A percentile compares a stretch with the other conserved stretches of the same genome.
These are phyloP conservation scores for Psilopsiagon aymara DNA, from an alignment of 2,113 vertebrate species.

Conservation along the genomic window DNA sequence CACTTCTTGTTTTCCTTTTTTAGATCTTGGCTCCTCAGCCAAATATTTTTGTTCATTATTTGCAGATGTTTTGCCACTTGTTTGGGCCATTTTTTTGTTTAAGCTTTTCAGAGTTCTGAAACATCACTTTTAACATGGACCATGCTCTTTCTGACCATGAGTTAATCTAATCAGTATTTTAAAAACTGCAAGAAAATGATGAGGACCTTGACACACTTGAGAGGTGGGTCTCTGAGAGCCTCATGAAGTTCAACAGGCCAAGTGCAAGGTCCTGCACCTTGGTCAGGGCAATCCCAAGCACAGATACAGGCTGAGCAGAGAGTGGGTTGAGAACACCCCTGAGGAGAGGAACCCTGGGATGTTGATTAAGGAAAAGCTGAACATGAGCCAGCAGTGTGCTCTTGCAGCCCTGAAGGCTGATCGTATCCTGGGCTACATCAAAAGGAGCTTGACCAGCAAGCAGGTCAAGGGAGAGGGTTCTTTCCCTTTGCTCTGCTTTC, in stretches of 20 bases:
- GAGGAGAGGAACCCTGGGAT: neutral
- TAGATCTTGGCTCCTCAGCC: neutral
- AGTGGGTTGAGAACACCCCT: neutral
- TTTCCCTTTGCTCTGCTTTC: neutral
- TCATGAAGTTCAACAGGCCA: neutral
- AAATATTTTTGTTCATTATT: conserved; percentile 10
- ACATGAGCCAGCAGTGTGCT: neutral
- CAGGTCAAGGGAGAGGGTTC: neutral
- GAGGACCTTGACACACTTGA: neutral
- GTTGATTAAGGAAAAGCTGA: neutral
- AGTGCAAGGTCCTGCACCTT: neutral
- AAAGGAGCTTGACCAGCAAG: neutral
- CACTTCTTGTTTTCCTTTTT: conserved; percentile 31
- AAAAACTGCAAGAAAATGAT: neutral
- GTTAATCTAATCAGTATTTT: neutral
- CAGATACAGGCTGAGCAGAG: neutral
- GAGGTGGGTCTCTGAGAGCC: neutral
- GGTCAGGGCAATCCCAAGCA: neutral
- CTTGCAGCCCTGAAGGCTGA: neutral
- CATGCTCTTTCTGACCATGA: neutral
- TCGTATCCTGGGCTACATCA: neutral
- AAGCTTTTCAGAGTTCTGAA: neutral
- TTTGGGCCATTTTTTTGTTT: neutral
- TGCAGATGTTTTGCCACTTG: conserved; percentile 29
- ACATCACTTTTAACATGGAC: neutral